Base-by-base conservation (phyloP, 1,140 invertebrate species). In the Anoplophora glabripennis region DNA sequence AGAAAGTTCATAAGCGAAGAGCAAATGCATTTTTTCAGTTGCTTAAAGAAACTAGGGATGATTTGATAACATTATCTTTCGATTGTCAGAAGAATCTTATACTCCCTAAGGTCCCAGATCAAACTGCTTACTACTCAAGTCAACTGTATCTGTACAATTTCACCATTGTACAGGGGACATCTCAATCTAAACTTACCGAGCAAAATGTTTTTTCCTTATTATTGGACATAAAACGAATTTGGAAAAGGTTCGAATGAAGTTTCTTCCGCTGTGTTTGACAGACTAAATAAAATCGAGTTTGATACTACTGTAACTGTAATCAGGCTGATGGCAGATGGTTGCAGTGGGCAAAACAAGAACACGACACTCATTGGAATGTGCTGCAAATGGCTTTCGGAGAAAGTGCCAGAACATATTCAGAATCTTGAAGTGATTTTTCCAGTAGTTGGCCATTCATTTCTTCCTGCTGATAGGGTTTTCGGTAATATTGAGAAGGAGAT, bases 101-200 rank as follows among this genome's bases (percentile, higher is more conserved):
- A 2, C 34, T 73, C 7, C 69, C 69, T 1, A 75, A 73, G 60
- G 11, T 75, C 10, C 71, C 66, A 8, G 71, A 75, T 49, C 73
- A 75, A 56, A 47, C 42, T 35, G 63, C 68, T 1, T 75, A 74
- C 64, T 75, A 72, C 41, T 54, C 54, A n/a, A 28, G 69, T 7
- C 71, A 76, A 57, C 51, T 75, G 7, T 68, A 70, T 58, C 53
- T 72, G 18, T 72, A 70, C 41, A 73, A 72, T 57, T 73, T 74
- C 45, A 70, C 68, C 5, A 65, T 74, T 17, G 68, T 71, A 8
- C 46, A 57, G 46, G 69, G 68, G 28, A 42, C 36, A 48, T 65
- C 68, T 10, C 63, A 64, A 12, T 38, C 44, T n/a, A 18, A 11
- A 34, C 33, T 55, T 12, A 48, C 14, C 12, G 36, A 38, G 57